Conservation (phyloP, 2,888 invertebrate genomes). For the Folsomia manolachei region DNA sequence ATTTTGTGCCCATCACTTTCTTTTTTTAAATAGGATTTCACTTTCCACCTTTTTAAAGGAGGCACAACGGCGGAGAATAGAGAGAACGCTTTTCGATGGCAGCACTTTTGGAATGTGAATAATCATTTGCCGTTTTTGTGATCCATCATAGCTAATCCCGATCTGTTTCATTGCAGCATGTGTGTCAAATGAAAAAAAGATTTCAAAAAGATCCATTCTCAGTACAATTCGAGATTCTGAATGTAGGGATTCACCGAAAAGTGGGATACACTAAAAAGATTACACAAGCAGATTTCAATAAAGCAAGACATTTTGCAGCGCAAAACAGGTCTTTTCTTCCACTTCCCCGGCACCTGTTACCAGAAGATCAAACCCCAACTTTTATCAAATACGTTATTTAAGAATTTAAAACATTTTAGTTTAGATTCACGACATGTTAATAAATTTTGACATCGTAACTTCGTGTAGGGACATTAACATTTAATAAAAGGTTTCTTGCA, state of each 20-base stretch:
- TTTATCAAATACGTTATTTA: conserved; percentile 52
- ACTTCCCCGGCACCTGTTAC: neutral
- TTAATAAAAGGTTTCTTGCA: no score
- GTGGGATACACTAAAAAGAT: neutral
- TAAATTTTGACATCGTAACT: no score
- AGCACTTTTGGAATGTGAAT: neutral
- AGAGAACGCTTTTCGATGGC: neutral
- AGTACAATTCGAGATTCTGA: neutral
- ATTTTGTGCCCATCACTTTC: no score
- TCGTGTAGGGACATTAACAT: no score
- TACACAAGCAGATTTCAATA: neutral
- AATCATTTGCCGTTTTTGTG: no score
- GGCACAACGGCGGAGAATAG: neutral
- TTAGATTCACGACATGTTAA: no score
- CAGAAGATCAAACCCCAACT: neutral
- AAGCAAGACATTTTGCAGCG: neutral
- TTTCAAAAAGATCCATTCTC: neutral
- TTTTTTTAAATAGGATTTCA: neutral
- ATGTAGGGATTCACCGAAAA: neutral
- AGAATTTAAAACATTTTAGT: no score
- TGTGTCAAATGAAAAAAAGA: neutral
- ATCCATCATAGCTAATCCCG: no score
- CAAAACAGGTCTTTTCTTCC: neutral
- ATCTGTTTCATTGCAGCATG: neutral
- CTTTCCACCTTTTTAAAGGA: neutral